Base-by-base conservation (phyloP, 2,113 vertebrate genomes). In the Illadopsis cleaveri region DNA sequence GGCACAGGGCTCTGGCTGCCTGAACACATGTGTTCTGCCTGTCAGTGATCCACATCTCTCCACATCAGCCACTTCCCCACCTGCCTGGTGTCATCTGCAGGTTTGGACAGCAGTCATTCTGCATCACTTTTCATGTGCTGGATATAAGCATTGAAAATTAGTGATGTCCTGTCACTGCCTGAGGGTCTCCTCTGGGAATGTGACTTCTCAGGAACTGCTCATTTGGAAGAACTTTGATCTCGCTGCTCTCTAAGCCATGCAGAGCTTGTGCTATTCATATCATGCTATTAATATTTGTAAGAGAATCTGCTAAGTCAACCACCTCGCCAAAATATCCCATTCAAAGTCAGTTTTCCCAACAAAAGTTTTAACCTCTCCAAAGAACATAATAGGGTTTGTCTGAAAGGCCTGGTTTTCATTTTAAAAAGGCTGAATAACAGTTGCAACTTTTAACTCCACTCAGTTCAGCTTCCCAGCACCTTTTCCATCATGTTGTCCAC, bases 351-450 rank as follows among this genome's bases (percentile, higher is more conserved):
- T 92, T 92, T 91, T 90, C 62, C 38, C 60, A 83, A 58, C 15
- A 44, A 24, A 92, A 86, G 37, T 86, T 92, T 85, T 48, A 88
- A 76, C 30, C 30, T 89, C 54, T 57, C 51, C 27, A 47, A 77
- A 86, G 37, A 90, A 38, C 38, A 31, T 81, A 57, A 88, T 77
- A 45, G 50, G 35, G 58, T 93, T 86, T 71, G 12, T 75, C 48
- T 81, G 76, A 70, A 94, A 81, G 17, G 24, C 30, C 51, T 92
- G 89, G 27, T 81, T 93, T 89, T 90, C 38, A 86, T 90, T 90
- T 73, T 1, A 33, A 48, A 90, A 69, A 89, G 35, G 10, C 25
- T 72, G 38, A 86, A 66, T 86, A 86, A 38, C 28, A 82, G 14
- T 65, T 0, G 0, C n/a, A 83, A 62, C 31, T 88, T 93, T 90